Evolutionary conservation across 2,797 vertebrate species (phyloP), one percentile per base, ranked within the genome.

Genomic region (Eptatretus atami): DNA sequence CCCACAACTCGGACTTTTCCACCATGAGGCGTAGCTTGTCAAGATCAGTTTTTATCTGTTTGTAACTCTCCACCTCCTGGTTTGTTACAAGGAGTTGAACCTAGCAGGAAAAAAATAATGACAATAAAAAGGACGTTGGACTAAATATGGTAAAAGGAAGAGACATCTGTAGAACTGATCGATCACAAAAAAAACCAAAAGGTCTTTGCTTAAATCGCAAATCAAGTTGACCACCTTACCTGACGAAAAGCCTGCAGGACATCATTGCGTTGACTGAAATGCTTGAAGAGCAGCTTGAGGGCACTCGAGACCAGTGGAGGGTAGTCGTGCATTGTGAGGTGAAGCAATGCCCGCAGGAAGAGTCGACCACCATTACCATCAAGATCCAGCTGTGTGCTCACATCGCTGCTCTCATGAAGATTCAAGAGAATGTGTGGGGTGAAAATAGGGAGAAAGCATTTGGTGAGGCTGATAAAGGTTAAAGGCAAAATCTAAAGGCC

Each of bases 181-280:
- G 11, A n/a, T 25, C 5, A 12, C 9, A 8, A 13, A 13, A 10
- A 25, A 19, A 31, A 53, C 19, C n/a, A 9, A 9, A 13, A 10
- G n/a, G 11, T 25, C 24, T 24, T 25, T 25, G 31, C 15, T 60
- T 14, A 10, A 60, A 15, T 44, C 31, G 31, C 31, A 44, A 44
- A 44, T 8, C 31, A 44, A 44, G 31, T 44, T 44, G 31, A 44
- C 31, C 31, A 44, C 31, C 31, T 44, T 53, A 94, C 90, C 84
- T 96, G 90, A 72, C 94, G 86, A 71, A 96, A 96, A 67, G 88
- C 93, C 71, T 86, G 83, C 68, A 95, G 74, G 66, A 93, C 80
- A 69, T 95, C 90, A 74, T 96, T 85, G 69, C 90, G 81, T 75
- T 96, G 90, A 73, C 88, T 95, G 75, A 96, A 96, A 74, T 96